Base-by-base conservation (phyloP, 2,888 invertebrate genomes). In the Mythimna impura region DNA sequence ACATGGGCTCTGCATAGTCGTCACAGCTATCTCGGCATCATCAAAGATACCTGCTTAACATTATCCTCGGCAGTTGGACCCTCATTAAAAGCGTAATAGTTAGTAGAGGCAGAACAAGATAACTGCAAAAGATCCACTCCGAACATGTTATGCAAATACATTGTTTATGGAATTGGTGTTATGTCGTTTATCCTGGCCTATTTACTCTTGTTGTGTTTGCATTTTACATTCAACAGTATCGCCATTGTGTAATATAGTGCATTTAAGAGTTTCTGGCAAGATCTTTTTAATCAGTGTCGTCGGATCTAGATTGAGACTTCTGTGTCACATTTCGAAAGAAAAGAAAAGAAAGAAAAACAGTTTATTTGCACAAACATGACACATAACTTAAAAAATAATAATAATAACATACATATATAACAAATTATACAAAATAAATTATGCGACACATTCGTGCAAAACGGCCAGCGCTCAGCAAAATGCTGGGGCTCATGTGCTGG, bases 41-140 rank as follows among this genome's bases (percentile, higher is more conserved):
- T 73, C 68, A 73, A 73, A 73, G 61, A n/a, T 82, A 63, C 30
- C 54, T 73, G 66, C 55, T 71, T 57, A 69, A 61, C 66, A 68
- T 71, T 74, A 71, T 47, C 50, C 30, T 34, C 43, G 71, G 54
- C n/a, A 50, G 61, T 72, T 52, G 50, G 34, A 80, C 81, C 81
- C 68, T 73, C 72, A 71, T 83, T 80, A 80, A 82, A 80, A 64
- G 76, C 47, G 66, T 70, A 55, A 63, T 66, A 68, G 64, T 67
- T 54, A 50, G 54, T 58, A 43, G 36, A 9, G 62, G 58, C 30
- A 40, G 57, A 65, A 69, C 47, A 58, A 54, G 66, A 50, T 81
- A 63, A 40, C 40, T 58, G 25, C 76, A 70, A 70, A 81, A 76
- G 58, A 70, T 50, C 63, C 66, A 58, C 62, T 58, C 36, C n/a